Evolutionary conservation across 2,888 invertebrate species (phyloP).

Genomic region (Microctonus brassicae): DNA sequence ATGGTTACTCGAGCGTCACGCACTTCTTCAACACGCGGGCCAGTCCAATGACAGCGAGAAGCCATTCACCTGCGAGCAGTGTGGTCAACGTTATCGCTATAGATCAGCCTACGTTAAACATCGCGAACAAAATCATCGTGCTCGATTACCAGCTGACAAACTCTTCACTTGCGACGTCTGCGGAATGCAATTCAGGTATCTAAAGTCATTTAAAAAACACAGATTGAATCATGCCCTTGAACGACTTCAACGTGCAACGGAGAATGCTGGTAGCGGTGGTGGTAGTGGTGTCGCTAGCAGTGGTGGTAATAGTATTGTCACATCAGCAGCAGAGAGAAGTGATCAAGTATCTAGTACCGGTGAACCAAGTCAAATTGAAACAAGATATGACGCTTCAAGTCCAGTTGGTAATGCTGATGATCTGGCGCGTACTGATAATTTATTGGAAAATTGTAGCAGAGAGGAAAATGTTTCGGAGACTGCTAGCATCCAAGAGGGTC

Average conservation of each 20-base stretch:
- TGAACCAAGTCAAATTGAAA: constrained; percentile 74
- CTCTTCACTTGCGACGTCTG: constrained; percentile 92
- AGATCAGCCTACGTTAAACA: constrained; percentile 88
- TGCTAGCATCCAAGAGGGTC: constrained; percentile 55
- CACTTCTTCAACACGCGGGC: constrained; percentile 84
- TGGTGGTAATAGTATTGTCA: constrained; percentile 36
- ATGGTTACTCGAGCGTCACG: constrained; percentile 90
- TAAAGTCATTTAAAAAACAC: constrained; percentile 92
- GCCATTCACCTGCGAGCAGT: constrained; percentile 92
- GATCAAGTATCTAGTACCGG: constrained; percentile 83
- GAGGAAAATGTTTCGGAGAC: constrained; percentile 66
- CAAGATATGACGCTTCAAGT: constrained; percentile 72
- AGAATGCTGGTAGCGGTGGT: constrained; percentile 52
- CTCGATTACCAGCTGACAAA: constrained; percentile 88
- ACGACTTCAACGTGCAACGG: constrained; percentile 77
- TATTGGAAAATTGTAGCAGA: constrained; percentile 53
- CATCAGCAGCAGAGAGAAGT: constrained; percentile 68
- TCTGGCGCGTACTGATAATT: constrained; percentile 62
- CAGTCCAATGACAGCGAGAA: constrained; percentile 80
- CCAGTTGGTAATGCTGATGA: constrained; percentile 69
- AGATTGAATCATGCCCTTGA: constrained; percentile 89
- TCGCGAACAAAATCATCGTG: constrained; percentile 90
- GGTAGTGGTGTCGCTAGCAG: neutral
- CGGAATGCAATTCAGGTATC: constrained; percentile 91
- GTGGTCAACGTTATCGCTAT: constrained; percentile 91